These are phyloP conservation scores for Atta texana DNA, from an alignment of 1,140 invertebrate genomes.

Conservation along the genomic window DNA sequence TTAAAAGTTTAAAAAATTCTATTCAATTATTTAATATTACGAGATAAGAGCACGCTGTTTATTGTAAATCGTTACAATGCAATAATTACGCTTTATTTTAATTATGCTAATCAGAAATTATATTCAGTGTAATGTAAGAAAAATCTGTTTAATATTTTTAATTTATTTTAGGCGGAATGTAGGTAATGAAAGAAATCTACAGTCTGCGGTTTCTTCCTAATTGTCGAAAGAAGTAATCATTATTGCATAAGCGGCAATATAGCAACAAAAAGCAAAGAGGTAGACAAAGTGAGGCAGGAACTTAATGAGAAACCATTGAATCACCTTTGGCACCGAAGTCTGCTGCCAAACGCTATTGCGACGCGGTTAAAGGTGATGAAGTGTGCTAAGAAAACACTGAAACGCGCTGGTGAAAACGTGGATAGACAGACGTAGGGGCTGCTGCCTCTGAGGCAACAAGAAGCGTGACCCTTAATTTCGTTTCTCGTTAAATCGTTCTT, in stretches of 20 bases:
- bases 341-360: slow-evolving; percentile 43
- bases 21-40: not conserved
- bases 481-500: slow-evolving; percentile 75
- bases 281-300: slow-evolving; percentile 60
- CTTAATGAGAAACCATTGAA: slow-evolving; percentile 73
- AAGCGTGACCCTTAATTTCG: slow-evolving; percentile 74
- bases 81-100: not conserved
- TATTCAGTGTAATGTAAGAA: not conserved
- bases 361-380: slow-evolving; percentile 68
- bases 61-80: not conserved
- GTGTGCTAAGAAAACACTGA: slow-evolving; percentile 69
- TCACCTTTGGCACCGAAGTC: slow-evolving; percentile 65
- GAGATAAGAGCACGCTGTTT: not conserved
- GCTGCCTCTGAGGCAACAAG: slow-evolving; percentile 33
- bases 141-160: not conserved
- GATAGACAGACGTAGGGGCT: slow-evolving; percentile 49
- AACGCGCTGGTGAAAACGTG: slow-evolving; percentile 29
- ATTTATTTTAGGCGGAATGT: not conserved
- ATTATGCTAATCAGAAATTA: not conserved
- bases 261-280: slow-evolving; percentile 46
- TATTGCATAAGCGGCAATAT: slow-evolving; percentile 55
- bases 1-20: slow-evolving; percentile 8
- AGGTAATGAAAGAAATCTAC: slow-evolving; percentile 28
- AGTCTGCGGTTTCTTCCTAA: slow-evolving; percentile 27
- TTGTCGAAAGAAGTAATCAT: slow-evolving; percentile 42